phyloP scores from a whole-genome alignment of 2,797 vertebrate genomes.

The Iguana delicatissima region DNA sequence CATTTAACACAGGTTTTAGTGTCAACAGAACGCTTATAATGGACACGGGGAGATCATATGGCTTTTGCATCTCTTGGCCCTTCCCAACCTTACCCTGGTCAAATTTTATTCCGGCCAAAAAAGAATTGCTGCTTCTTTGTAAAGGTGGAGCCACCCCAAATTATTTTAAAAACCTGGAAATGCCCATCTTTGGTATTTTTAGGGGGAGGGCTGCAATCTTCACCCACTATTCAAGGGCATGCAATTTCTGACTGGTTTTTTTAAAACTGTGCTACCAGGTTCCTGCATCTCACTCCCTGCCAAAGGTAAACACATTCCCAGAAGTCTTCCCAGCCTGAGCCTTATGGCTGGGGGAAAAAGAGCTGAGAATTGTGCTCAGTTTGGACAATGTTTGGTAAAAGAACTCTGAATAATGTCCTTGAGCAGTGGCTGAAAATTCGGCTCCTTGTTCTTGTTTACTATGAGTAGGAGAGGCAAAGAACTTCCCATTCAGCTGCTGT shows the following conservation, averaged over 20 bases:
- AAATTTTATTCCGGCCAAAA: too few relatives aligned
- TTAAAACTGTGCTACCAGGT: not conserved
- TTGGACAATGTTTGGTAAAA: not conserved
- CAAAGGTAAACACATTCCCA: not conserved
- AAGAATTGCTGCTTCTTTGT: too few relatives aligned
- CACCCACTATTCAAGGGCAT: not conserved
- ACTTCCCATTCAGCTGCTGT: not conserved
- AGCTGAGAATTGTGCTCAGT: not conserved
- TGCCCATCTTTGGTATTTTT: too few relatives aligned
- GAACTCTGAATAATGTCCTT: not conserved
- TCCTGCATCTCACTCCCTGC: not conserved
- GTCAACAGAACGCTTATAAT: not conserved
- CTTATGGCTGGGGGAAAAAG: not conserved
- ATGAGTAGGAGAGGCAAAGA: not conserved
- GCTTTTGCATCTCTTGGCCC: too few relatives aligned
- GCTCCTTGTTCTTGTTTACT: not conserved
- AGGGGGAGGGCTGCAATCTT: too few relatives aligned
- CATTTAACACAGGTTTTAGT: not conserved
- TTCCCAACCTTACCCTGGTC: too few relatives aligned
- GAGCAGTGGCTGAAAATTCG: not conserved
- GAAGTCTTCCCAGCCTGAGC: not conserved
- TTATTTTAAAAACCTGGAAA: too few relatives aligned
- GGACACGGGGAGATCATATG: not conserved
- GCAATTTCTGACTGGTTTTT: not conserved
- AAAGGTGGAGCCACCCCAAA: too few relatives aligned